These are phyloP conservation scores for Peromyscus attwateri DNA, from an alignment of 2,797 vertebrate species.

Conservation along the genomic window DNA sequence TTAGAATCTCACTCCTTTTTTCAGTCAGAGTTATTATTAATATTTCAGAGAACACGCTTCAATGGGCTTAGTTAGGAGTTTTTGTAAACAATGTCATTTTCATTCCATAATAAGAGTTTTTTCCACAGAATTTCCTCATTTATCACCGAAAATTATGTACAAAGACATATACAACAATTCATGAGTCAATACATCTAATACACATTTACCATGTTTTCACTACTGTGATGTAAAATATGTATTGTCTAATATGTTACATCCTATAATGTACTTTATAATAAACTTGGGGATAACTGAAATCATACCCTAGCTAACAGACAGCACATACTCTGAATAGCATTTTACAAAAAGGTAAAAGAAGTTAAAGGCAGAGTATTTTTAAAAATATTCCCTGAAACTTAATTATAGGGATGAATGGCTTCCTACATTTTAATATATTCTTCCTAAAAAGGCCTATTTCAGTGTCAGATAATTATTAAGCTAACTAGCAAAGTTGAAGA, in stretches of 20 bases:
- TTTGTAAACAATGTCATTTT: too few species aligned
- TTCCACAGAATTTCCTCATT: background rate
- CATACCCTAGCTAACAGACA: background rate
- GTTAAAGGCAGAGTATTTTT: background rate
- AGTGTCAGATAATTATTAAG: background rate
- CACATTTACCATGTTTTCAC: background rate
- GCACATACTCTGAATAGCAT: background rate
- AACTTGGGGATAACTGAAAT: background rate
- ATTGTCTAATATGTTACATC: background rate
- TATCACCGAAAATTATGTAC: background rate
- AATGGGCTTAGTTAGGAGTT: background rate
- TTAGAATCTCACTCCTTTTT: background rate
- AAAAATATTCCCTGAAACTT: background rate
- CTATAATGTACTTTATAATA: background rate
- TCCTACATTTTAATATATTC: slow-evolving; percentile 42
- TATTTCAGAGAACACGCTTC: background rate
- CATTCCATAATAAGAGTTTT: background rate
- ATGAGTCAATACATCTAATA: background rate
- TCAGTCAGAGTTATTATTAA: background rate
- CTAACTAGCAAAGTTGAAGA: background rate
- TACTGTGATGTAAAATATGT: background rate
- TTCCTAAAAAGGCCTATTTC: background rate
- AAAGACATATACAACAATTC: background rate
- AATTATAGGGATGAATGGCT: slow-evolving; percentile 9
- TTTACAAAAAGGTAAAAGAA: background rate